Evolutionary conservation across 2,888 invertebrate genomes (phyloP), one percentile per base, ranked within the genome.

Genomic region (Sarcophaga carnaria): DNA sequence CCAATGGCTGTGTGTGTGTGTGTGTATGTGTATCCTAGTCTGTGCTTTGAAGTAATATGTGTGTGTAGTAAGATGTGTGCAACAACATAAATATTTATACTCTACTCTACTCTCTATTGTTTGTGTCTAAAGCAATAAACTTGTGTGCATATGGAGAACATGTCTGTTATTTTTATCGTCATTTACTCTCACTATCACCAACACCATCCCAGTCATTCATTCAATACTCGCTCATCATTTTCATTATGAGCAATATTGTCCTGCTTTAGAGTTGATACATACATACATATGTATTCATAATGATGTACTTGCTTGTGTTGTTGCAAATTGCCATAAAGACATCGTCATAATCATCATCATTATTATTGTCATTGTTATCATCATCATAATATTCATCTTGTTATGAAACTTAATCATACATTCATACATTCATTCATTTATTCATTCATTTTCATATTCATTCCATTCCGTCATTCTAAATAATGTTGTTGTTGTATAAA

Each of bases 381-480:
- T 54, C 17, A 14, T 80, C 84, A 84, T 84, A 76, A 80, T 84
- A 76, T 84, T 80, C 84, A 85, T 80, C 76, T 85, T 80, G 80
- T 85, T 76, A 85, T 80, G 80, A 85, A 80, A 80, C 76, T 85
- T 80, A 85, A 80, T 85, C 84, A 80, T 85, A 77, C 54, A 54
- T 54, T 54, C 49, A 14, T 49, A 49, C 49, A 20, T 20, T 49
- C 49, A 49, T 49, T 14, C 54, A 8, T 37, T 37, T 37, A 1
- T 20, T 49, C 49, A 49, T 49, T 14, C 54, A 8, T 37, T 37
- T 37, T 37, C 37, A 37, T 37, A 37, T 54, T 54, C 12, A 54
- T 14, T 54, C 1, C 49, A 49, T 12, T 1, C 14, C 11, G 14
- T 49, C 14, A 49, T 49, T 49, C 49, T 4, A 11, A 49, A 11